Base-by-base conservation (phyloP, 2,113 vertebrate genomes). In the Mirounga angustirostris region DNA sequence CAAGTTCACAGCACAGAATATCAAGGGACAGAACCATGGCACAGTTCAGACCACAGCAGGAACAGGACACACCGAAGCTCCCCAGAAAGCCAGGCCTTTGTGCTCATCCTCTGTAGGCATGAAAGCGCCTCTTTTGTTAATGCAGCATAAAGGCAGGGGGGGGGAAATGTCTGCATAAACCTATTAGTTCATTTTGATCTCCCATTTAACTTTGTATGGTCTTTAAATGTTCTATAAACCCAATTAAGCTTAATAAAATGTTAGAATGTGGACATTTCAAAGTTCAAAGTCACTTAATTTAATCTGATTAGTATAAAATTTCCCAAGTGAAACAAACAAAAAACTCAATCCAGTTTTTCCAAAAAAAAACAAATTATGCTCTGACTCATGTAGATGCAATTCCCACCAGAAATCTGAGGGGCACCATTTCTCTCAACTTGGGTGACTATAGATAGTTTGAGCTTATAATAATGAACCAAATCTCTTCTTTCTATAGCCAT, bases 241-340 rank as follows among this genome's bases (percentile, higher is more conserved):
- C 95, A 97, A 86, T 89, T 92, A 97, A 83, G 59, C 52, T 83
- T 89, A 82, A 97, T 97, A 86, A 94, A 96, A 97, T 52, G 46
- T 96, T 95, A 88, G 22, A 30, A 95, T 78, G 6, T 36, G 74
- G 91, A 65, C 88, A 92, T 87, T 87, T 89, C 67, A 58, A 97
- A 97, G 90, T 96, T 95, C 91, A 84, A 97, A 98, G 88, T 86
- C 59, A 28, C 52, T 89, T 83, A 2, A 86, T 94, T 97, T 92
- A 81, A 98, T 94, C 96, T 0, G 87, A 88, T 97, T 94, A 67
- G n/a, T 91, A 95, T 96, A 96, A 96, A 91, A 73, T 96, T 96
- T 91, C 95, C 52, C 58, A 92, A 95, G 92, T 91, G 76, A 92
- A 96, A 96, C 43, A 94, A 96, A 96, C 67, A 50, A 91, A 95